phyloP scores from a whole-genome alignment of 2,888 invertebrate species.

The Himalopsyche anomala region DNA sequence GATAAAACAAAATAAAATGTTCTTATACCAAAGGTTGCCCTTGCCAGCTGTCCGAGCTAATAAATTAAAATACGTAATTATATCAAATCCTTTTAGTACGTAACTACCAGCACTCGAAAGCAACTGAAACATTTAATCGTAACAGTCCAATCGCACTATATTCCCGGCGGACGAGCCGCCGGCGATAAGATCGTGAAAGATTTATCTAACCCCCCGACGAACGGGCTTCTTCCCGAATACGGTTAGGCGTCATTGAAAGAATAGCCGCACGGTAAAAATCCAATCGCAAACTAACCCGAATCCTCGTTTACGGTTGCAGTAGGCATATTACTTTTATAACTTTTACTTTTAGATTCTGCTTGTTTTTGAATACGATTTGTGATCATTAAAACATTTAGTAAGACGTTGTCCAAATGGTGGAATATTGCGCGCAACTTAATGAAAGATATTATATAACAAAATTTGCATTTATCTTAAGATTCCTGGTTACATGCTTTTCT shows the following conservation, averaged over 20 bases:
- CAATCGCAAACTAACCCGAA: conserved; percentile 28
- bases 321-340: conserved; percentile 9
- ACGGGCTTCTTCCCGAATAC: conserved; percentile 43
- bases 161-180: conserved; percentile 46
- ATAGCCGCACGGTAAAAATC: conserved; percentile 53
- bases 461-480: no score
- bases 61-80: conserved; percentile 66
- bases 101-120: conserved; percentile 45
- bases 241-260: conserved; percentile 56
- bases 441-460: no score
- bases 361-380: conserved; percentile 7
- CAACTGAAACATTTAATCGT: conserved; percentile 57
- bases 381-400: conserved; percentile 43
- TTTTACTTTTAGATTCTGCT: neutral
- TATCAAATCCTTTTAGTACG: conserved; percentile 66
- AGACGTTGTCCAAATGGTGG: neutral
- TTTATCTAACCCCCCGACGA: conserved; percentile 57
- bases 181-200: conserved; percentile 63
- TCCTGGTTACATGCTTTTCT: no score
- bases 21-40: conserved; percentile 47
- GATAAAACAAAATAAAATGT: neutral
- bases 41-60: conserved; percentile 60
- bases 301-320: neutral
- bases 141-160: conserved; percentile 62
- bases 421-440: neutral